Evolutionary conservation across 2,797 vertebrate genomes (phyloP).

Genomic region (Centroberyx gerrardi): DNA sequence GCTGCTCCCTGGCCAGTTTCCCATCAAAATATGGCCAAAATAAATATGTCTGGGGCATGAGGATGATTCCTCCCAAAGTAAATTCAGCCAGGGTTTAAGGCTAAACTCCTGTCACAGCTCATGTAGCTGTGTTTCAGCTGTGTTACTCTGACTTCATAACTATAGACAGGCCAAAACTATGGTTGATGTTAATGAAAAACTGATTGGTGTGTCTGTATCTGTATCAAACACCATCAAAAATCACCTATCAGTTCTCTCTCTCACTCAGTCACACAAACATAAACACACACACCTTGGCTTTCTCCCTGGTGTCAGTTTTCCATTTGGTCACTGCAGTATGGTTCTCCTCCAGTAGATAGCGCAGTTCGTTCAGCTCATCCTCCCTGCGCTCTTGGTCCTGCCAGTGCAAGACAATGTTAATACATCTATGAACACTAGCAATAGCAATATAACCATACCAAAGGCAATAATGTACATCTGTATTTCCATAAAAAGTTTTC

Average conservation of each 20-base stretch:
- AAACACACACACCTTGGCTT: constrained; percentile 80
- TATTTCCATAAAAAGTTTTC: background rate
- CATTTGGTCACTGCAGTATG: constrained; percentile 81
- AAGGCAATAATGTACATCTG: background rate
- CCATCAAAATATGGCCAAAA: too few species aligned
- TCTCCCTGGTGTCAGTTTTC: constrained; percentile 77
- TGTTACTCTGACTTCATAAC: too few species aligned
- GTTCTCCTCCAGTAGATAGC: constrained; percentile 84
- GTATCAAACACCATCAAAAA: background rate
- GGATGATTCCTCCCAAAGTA: too few species aligned
- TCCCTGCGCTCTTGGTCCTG: constrained; percentile 86
- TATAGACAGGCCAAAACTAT: too few species aligned
- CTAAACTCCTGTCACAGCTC: too few species aligned
- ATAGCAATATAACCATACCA: background rate
- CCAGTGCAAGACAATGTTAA: constrained; percentile 6
- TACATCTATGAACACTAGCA: background rate
- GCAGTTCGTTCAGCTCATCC: constrained; percentile 87
- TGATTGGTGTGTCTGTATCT: background rate
- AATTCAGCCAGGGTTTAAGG: too few species aligned
- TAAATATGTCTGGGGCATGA: too few species aligned
- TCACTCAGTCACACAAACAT: background rate
- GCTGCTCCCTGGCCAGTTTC: too few species aligned
- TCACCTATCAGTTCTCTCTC: background rate
- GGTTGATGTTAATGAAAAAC: too few species aligned
- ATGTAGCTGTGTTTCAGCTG: too few species aligned